These are phyloP conservation scores for Neolamprologus hecqui DNA, from an alignment of 2,113 vertebrate species.

Conservation along the genomic window DNA sequence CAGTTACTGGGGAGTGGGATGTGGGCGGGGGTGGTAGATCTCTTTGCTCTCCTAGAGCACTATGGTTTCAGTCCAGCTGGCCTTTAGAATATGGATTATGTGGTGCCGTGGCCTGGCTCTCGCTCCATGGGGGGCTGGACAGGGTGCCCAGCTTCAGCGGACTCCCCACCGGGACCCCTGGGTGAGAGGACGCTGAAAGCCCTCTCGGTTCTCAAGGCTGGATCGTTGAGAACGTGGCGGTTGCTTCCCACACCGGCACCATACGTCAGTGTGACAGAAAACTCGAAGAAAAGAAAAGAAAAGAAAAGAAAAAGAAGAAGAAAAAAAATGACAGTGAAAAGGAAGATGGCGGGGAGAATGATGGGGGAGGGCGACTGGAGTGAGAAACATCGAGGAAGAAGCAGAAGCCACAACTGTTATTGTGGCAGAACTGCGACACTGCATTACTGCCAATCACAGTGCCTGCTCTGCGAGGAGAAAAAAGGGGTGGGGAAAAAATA, in stretches of 20 bases:
- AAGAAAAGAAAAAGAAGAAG: neutral
- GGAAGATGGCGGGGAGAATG: neutral
- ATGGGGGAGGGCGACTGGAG: neutral
- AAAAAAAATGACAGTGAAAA: conserved; percentile 8
- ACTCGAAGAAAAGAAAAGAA: neutral
- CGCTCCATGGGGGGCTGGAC: conserved; percentile 50
- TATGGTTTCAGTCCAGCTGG: conserved; percentile 65
- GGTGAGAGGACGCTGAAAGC: conserved; percentile 60
- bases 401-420: conserved; percentile 27
- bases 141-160: conserved; percentile 52
- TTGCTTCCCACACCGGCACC: conserved; percentile 47
- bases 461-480: conserved; percentile 1
- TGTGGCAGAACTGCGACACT: conserved; percentile 24
- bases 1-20: conserved; percentile 23
- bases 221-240: conserved; percentile 40
- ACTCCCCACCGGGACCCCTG: conserved; percentile 62
- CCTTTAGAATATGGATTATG: conserved; percentile 73
- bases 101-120: conserved; percentile 44
- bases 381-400: neutral
- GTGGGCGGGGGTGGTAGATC: conserved; percentile 44
- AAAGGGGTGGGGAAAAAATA: neutral
- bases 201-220: conserved; percentile 45
- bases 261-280: conserved; percentile 52
- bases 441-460: conserved; percentile 43
- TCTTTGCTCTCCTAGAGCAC: conserved; percentile 53